Conservation (phyloP, 1,140 invertebrate genomes). For the Zeugodacus cucurbitae region DNA sequence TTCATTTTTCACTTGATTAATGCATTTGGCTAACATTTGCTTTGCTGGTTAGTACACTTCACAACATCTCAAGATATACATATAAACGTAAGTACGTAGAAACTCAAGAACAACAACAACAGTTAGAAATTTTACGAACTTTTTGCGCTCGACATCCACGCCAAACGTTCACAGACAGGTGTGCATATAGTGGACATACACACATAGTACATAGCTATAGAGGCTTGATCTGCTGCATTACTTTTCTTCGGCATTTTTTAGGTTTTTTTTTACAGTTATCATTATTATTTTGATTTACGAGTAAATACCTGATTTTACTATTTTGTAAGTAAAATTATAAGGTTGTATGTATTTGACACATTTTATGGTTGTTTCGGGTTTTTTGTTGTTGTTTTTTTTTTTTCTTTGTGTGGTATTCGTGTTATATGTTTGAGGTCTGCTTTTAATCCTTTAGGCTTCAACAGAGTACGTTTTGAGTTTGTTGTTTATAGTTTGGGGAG, state of each 20-base stretch:
- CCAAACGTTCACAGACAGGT: neutral
- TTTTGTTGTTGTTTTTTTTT: neutral
- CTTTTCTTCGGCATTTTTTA: neutral
- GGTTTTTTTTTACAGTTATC: neutral
- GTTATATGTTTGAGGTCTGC: slow-evolving; percentile 12
- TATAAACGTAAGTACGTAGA: neutral
- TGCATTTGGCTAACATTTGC: neutral
- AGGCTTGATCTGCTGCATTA: neutral
- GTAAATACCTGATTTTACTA: slow-evolving; percentile 9
- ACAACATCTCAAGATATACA: neutral
- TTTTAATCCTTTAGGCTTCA: neutral
- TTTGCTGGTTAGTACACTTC: neutral
- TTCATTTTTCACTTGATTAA: neutral
- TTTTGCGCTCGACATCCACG: slow-evolving; percentile 16
- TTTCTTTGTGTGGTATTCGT: neutral
- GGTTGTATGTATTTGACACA: neutral
- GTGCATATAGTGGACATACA: neutral
- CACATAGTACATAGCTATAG: neutral
- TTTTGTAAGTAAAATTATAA: slow-evolving; percentile 18
- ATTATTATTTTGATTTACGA: neutral
- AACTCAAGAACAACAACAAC: neutral
- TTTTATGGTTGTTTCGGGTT: neutral
- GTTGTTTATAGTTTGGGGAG: slow-evolving; percentile 30
- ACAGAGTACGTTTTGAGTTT: slow-evolving; percentile 7
- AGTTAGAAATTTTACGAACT: neutral